Evolutionary conservation across 1,140 invertebrate species (phyloP), one percentile per base, ranked within the genome.

Genomic region (Drosophila nikananu): DNA sequence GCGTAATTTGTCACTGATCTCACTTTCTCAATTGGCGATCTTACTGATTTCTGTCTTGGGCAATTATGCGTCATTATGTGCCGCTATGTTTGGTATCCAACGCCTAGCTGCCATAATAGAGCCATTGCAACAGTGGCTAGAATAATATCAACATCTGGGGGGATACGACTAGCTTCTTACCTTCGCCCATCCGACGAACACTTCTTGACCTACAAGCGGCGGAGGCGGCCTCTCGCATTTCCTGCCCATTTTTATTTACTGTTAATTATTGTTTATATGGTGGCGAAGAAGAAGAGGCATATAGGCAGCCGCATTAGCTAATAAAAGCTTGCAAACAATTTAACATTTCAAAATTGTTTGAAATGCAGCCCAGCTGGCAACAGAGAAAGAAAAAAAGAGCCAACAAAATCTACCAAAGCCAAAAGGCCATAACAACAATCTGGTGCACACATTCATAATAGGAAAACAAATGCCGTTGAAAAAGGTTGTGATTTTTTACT

Each of bases 241-340:
- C 68, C 82, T 86, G 82, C 76, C 68, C 66, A 76, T 70, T 76
- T 83, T 74, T 44, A 83, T 83, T 81, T 84, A 90, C 86, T 68
- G 80, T 81, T 81, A 77, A 81, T 81, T 81, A 67, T 81, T 81
- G 81, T 81, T 84, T 89, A 79, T 67, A 71, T 51, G 63, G 37
- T 25, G 37, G 30, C 7, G 21, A 27, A 19, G 46, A 7, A 30
- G 23, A 19, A 23, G 27, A 25, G 27, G 44, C 48, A 54, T 15
- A 67, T 73, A 74, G 23, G 59, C 67, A 75, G 32, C 71, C 27
- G 55, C 57, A 83, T 83, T 83, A 48, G 80, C 84, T 77, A 83
- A 86, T 86, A 86, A 86, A 87, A 83, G 72, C 84, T 86, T 80
- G 83, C 83, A 64, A 81, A 82, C 79, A 76, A 72, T 86, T 65